Conservation (phyloP, 30 jellyfish, hydroid and myxozoan species). For the Chironex yamaguchii region DNA sequence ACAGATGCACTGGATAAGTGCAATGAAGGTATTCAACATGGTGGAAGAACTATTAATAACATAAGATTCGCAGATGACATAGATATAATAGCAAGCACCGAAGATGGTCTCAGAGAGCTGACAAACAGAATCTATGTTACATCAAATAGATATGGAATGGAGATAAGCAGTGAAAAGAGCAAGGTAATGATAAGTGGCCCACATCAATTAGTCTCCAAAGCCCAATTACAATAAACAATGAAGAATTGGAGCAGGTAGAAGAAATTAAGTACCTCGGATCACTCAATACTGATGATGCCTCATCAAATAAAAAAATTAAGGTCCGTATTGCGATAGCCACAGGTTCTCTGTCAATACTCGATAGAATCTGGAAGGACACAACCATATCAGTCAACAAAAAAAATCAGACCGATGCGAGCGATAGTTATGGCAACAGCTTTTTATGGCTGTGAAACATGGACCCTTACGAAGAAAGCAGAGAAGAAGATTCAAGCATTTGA, state of each 20-base stretch:
- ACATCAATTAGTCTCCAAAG: not conserved
- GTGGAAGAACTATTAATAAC: not conserved
- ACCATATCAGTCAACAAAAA: not conserved
- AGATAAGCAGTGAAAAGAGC: not conserved
- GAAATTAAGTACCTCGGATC: not conserved
- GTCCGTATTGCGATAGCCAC: slow-evolving; percentile 1
- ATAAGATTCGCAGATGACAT: slow-evolving; percentile 11
- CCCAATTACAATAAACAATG: not conserved
- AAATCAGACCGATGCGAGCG: slow-evolving; percentile 7
- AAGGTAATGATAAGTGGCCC: not conserved
- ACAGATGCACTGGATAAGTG: slow-evolving; percentile 1
- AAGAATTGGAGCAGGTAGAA: not conserved
- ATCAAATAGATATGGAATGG: slow-evolving; percentile 3
- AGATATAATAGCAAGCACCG: not conserved
- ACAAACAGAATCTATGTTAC: not conserved
- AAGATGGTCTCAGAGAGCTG: slow-evolving; percentile 26
- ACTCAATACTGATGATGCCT: not conserved
- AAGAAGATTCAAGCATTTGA: not conserved
- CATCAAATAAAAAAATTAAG: not conserved
- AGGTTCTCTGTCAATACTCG: not conserved
- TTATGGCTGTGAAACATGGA: slow-evolving; percentile 10
- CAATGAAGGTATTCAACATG: not conserved
- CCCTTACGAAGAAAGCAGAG: not conserved
- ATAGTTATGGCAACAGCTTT: not conserved
- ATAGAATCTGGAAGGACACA: not conserved